A percentile compares a stretch with the other conserved stretches of the same genome.
Evolutionary conservation across 2,797 vertebrate genomes (phyloP).

Genomic region (Liasis olivaceus): DNA sequence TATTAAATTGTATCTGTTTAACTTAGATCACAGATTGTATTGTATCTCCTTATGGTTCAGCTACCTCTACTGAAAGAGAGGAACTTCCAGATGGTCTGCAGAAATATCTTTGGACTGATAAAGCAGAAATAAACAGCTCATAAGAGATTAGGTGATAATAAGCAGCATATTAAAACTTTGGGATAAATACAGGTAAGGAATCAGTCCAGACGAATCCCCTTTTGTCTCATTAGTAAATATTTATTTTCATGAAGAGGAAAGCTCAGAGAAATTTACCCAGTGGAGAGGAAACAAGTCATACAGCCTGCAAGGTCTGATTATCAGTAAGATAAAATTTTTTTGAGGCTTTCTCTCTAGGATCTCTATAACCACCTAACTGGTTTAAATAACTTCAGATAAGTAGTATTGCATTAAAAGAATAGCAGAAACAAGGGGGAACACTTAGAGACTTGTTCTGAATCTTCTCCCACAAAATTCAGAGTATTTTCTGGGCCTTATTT

Average conservation of each 20-base stretch:
- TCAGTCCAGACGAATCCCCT: not conserved
- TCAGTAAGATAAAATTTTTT: not conserved
- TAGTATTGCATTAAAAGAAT: no score
- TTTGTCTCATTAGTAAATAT: not conserved
- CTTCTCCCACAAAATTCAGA: no score
- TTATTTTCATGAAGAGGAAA: not conserved
- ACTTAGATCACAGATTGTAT: not conserved
- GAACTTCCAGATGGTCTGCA: not conserved
- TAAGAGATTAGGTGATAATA: not conserved
- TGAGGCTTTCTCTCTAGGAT: no score
- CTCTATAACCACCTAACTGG: no score
- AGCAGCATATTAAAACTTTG: not conserved
- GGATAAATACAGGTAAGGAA: not conserved
- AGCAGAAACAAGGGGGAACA: no score
- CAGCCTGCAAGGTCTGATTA: not conserved
- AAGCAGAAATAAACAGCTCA: not conserved
- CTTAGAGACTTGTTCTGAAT: no score
- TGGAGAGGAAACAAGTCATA: not conserved
- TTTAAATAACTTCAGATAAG: no score
- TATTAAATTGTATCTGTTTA: not conserved
- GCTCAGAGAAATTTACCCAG: not conserved
- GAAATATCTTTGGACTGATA: not conserved
- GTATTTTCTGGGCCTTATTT: no score
- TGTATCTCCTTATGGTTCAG: not conserved
- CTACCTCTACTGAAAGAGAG: not conserved